Base-by-base conservation (phyloP, 1,140 invertebrate species). In the Muscidifurax raptorellus region DNA sequence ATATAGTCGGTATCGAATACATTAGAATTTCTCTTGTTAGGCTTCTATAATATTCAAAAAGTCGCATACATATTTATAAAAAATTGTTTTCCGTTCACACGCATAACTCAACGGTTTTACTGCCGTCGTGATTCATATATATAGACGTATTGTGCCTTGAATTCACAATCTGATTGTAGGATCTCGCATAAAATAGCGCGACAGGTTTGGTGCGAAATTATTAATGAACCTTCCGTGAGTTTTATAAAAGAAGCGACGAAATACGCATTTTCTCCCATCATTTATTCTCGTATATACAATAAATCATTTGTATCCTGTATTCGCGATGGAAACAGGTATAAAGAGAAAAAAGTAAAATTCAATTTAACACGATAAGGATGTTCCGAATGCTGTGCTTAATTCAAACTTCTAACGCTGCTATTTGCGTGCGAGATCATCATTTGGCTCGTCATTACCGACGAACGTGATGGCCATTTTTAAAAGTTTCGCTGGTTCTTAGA, bases 401-500 rank as follows among this genome's bases (percentile, higher is more conserved):
- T 69, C 32, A 36, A 9, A 18, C 18, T n/a, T 72, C n/a, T 22
- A 72, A 7, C 10, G 28, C 28, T 22, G n/a, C 1, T 30, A 6
- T 22, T 28, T 64, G 67, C 64, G 77, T 36, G 77, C n/a, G 59
- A 79, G 67, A 67, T 22, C 25, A 79, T 79, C 25, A 79, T 79
- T 67, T 67, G 52, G 28, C 0, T 15, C 13, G 77, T 67, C 59
- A 79, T 79, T 66, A 79, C 25, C 9, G 2, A 40, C 13, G 32
- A 36, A 67, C 59, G 77, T 67, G 77, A 67, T 40, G 52, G 15
- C 12, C 59, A 79, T 79, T 32, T 40, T 64, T 66, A 84, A 87
- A 85, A 75, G 52, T 87, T 85, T 85, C 74, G 67, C 47, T 77
- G 28, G 66, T 84, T 36, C 47, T 28, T 59, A 74, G 82, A 86